Percentiles rank a stretch among this genome's conserved stretches.
phyloP scores from a whole-genome alignment of 2,113 vertebrate genomes.

The Leptobrachium leishanense region DNA sequence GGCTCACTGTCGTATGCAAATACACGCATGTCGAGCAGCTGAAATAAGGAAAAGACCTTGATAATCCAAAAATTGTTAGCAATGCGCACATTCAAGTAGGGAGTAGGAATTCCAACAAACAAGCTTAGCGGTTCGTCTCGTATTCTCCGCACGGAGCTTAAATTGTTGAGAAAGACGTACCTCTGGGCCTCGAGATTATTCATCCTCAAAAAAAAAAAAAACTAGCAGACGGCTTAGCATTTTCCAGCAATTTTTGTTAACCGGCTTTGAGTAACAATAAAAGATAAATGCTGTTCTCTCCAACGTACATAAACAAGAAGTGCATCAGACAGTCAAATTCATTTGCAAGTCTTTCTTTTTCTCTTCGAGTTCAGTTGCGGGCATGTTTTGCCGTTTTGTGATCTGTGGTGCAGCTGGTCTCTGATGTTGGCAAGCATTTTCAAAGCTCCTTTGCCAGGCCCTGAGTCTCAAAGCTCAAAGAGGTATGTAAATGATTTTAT shows the following conservation, averaged over 20 bases:
- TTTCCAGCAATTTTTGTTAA: conserved; percentile 16
- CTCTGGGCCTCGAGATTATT: background rate
- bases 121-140: too few species aligned
- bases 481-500: conserved; percentile 44
- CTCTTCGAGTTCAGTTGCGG: conserved; percentile 1
- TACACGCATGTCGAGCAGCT: too few species aligned
- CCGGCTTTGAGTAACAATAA: conserved; percentile 6
- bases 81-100: too few species aligned
- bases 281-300: conserved; percentile 12
- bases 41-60: too few species aligned
- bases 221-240: background rate
- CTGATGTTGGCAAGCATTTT: conserved; percentile 42
- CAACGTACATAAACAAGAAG: conserved; percentile 23
- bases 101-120: too few species aligned
- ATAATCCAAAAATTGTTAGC: too few species aligned
- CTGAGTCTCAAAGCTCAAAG: conserved; percentile 37
- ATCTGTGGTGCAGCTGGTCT: conserved; percentile 35
- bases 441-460: conserved; percentile 38
- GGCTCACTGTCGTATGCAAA: too few species aligned
- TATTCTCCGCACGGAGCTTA: background rate
- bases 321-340: conserved; percentile 3
- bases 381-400: conserved; percentile 31
- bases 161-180: background rate
- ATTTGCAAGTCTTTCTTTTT: conserved; percentile 26
- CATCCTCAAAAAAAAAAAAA: background rate